A percentile compares a stretch with the other conserved stretches of the same genome.
Conservation (phyloP, 2,797 vertebrate genomes). For the Sciaenops ocellatus region DNA sequence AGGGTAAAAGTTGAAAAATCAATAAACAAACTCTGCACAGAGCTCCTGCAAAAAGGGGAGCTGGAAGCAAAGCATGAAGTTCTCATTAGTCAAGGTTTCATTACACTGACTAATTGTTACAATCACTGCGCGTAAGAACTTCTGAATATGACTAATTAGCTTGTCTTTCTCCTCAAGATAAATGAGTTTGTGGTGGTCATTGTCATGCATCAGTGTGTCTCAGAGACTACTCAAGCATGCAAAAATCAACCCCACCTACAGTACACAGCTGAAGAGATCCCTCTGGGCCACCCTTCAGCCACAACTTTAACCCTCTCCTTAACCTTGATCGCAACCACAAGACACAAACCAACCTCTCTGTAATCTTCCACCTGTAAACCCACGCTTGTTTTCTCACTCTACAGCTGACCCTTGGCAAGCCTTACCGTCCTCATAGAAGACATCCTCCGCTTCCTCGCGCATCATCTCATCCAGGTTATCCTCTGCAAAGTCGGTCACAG, state of each 20-base stretch:
- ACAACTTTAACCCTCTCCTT: slow-evolving; percentile 29
- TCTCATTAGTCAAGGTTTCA: not conserved
- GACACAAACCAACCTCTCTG: slow-evolving; percentile 25
- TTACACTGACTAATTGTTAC: slow-evolving; percentile 10
- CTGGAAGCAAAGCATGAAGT: slow-evolving; percentile 7
- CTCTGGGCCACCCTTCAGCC: slow-evolving; percentile 31
- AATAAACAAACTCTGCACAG: slow-evolving; percentile 39
- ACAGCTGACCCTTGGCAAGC: slow-evolving; percentile 50
- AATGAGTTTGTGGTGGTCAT: slow-evolving; percentile 13
- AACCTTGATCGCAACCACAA: slow-evolving; percentile 43
- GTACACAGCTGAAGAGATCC: slow-evolving; percentile 49
- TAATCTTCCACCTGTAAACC: slow-evolving; percentile 34
- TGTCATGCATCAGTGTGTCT: slow-evolving; percentile 16
- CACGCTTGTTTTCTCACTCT: slow-evolving; percentile 38
- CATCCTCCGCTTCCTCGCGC: slow-evolving; percentile 85
- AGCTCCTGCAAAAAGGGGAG: slow-evolving; percentile 15
- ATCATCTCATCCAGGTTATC: slow-evolving; percentile 82
- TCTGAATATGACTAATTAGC: not conserved
- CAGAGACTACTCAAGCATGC: slow-evolving; percentile 30
- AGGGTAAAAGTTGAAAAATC: slow-evolving; percentile 67
- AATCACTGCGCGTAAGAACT: not conserved
- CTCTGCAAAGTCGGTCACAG: slow-evolving; percentile 75
- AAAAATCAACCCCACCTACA: slow-evolving; percentile 45
- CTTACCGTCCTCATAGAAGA: slow-evolving; percentile 84
- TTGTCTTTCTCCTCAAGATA: not conserved